phyloP scores from a whole-genome alignment of 1,140 invertebrate species.

The Lamellibrachia luymesi region DNA sequence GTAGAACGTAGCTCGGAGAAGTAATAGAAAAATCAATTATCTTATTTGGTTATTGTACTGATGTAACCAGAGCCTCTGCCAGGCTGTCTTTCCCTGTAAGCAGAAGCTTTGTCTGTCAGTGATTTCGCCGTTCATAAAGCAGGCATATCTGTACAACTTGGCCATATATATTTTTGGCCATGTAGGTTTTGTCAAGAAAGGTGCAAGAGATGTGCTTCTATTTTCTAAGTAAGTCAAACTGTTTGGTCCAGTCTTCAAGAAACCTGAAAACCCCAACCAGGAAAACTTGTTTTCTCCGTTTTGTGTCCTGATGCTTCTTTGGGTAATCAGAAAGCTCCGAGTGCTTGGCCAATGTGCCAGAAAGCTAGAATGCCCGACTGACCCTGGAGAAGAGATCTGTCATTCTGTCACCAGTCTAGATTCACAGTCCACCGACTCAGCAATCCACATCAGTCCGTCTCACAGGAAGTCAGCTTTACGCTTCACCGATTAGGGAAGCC shows the following conservation, averaged over 20 bases:
- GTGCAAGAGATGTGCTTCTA: background rate
- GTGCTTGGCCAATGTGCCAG: background rate
- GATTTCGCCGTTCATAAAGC: background rate
- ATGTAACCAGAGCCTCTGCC: background rate
- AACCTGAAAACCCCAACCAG: background rate
- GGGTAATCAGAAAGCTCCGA: background rate
- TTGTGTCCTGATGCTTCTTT: background rate
- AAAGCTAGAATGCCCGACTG: background rate
- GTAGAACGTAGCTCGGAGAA: background rate
- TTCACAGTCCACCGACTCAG: background rate
- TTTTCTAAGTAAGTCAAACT: too few relatives aligned
- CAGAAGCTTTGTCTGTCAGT: background rate
- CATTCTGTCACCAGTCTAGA: background rate
- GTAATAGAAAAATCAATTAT: slow-evolving; percentile 6
- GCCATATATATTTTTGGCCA: background rate
- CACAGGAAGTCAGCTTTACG: background rate
- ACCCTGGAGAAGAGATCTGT: background rate
- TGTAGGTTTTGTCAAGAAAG: background rate
- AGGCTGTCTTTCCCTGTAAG: background rate
- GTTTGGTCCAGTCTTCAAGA: background rate
- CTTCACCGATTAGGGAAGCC: background rate
- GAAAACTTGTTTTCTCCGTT: background rate
- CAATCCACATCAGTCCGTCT: slow-evolving; percentile 1
- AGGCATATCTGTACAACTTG: background rate
- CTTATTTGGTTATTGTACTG: background rate